Evolutionary conservation across 2,888 invertebrate genomes (phyloP).

Genomic region (Baccha elongata): DNA sequence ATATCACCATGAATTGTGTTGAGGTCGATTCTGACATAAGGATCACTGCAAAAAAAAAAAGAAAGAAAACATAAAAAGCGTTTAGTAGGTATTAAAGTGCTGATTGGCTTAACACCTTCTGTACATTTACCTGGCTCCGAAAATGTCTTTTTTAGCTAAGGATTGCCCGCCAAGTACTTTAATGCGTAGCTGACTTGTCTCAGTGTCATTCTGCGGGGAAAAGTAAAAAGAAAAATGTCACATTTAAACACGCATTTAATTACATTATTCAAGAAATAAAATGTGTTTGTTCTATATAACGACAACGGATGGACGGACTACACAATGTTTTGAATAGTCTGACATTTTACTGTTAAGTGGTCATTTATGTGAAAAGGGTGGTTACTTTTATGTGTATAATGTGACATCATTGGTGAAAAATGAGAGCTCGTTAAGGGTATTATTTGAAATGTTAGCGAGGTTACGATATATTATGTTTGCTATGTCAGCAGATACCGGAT

Average conservation of each 20-base stretch:
- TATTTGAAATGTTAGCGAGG: slow-evolving; percentile 18
- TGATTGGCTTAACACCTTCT: background rate
- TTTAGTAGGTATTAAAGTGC: slow-evolving; percentile 4
- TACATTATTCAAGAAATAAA: slow-evolving; percentile 24
- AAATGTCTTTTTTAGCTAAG: slow-evolving; percentile 98
- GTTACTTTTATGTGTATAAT: slow-evolving; percentile 12
- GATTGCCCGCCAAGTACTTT: slow-evolving; percentile 94
- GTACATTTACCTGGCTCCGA: slow-evolving; percentile 94
- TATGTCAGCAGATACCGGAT: slow-evolving; percentile 6
- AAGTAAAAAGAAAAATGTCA: slow-evolving; percentile 12
- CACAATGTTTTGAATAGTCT: slow-evolving; percentile 23
- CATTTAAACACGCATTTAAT: slow-evolving; percentile 40
- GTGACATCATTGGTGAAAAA: slow-evolving; percentile 35
- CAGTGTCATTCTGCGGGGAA: slow-evolving; percentile 85
- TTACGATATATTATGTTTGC: background rate
- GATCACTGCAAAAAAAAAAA: slow-evolving; percentile 88
- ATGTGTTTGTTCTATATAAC: slow-evolving; percentile 6
- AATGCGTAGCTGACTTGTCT: slow-evolving; percentile 91
- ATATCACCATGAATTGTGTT: slow-evolving; percentile 93
- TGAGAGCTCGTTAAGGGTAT: slow-evolving; percentile 20
- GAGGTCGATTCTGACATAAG: slow-evolving; percentile 96
- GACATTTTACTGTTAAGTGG: slow-evolving; percentile 36
- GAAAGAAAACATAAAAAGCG: slow-evolving; percentile 39
- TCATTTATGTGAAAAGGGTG: slow-evolving; percentile 34
- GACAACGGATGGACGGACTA: background rate